Evolutionary conservation across 2,888 invertebrate species (phyloP).

Genomic region (Drosophila prostipennis): DNA sequence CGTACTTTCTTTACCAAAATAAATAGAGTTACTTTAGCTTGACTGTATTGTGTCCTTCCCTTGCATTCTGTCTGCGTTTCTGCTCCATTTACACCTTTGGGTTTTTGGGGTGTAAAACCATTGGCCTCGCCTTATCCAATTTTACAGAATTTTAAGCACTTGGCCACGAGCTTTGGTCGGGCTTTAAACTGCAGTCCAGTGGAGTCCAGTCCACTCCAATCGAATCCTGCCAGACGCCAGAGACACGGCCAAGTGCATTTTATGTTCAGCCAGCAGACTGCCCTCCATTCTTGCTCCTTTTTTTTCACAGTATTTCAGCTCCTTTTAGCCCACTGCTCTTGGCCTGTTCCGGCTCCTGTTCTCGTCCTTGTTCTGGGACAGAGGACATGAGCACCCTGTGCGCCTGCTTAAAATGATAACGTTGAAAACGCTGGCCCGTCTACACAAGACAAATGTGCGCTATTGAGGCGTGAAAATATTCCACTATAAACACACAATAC

Average conservation of each 20-base stretch:
- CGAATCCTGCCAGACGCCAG: constrained; percentile 38
- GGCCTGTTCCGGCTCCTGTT: constrained; percentile 25
- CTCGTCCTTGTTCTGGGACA: constrained; percentile 32
- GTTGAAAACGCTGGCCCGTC: constrained; percentile 63
- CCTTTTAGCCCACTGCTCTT: constrained; percentile 27
- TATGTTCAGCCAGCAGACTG: constrained; percentile 56
- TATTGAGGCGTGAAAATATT: constrained; percentile 78
- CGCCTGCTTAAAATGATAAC: constrained; percentile 77
- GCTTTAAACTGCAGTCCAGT: constrained; percentile 52
- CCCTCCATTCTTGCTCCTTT: constrained; percentile 39
- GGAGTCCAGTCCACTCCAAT: constrained; percentile 35
- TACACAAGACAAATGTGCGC: constrained; percentile 73
- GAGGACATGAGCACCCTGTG: constrained; percentile 42
- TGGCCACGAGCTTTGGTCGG: constrained; percentile 22
- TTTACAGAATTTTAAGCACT: constrained; percentile 54
- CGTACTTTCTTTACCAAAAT: too few species aligned
- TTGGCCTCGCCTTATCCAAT: constrained; percentile 54
- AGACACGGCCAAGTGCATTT: constrained; percentile 62
- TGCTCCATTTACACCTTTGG: constrained; percentile 56
- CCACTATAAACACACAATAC: constrained; percentile 69
- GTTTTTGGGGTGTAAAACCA: constrained; percentile 29
- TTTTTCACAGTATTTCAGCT: constrained; percentile 5
- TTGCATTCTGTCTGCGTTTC: constrained; percentile 5
- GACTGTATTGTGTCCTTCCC: constrained; percentile 15
- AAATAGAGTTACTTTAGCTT: too few species aligned